Percentiles rank a stretch among this genome's conserved stretches.
Evolutionary conservation across 2,113 vertebrate genomes (phyloP).

Genomic region (Galemys pyrenaicus): DNA sequence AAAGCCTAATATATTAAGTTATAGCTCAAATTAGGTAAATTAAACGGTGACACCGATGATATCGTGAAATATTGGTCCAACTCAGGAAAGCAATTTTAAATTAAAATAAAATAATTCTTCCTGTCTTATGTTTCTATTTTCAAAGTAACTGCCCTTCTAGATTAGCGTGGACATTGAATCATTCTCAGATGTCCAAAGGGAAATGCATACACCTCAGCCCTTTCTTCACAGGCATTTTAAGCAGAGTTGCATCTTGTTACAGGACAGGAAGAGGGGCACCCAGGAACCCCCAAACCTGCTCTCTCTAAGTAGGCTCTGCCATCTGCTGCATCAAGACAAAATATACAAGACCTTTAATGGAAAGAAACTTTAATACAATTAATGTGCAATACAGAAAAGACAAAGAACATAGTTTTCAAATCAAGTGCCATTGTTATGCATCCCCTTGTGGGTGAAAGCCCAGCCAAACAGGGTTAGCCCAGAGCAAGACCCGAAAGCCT

Average conservation of each 20-base stretch:
- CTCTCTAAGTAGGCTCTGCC: too few species aligned
- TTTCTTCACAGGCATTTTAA: not conserved
- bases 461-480: too few species aligned
- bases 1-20: conserved; percentile 46
- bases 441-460: too few species aligned
- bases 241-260: not conserved
- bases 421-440: too few species aligned
- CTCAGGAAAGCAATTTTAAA: conserved; percentile 68
- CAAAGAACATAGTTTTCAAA: too few species aligned
- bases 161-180: not conserved
- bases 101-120: conserved; percentile 68
- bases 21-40: conserved; percentile 11
- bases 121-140: conserved; percentile 26
- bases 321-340: too few species aligned
- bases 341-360: too few species aligned
- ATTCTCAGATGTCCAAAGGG: conserved; percentile 22
- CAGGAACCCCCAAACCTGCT: too few species aligned
- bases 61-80: conserved; percentile 47
- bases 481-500: too few species aligned
- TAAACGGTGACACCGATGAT: conserved; percentile 34
- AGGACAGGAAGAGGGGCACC: too few species aligned
- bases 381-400: too few species aligned
- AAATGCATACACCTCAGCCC: not conserved
- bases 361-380: too few species aligned
- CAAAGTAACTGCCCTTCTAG: conserved; percentile 49